A percentile compares a stretch with the other conserved stretches of the same genome.
Conservation (phyloP, 2,797 vertebrate genomes). For the Platyrinchus mystaceus region DNA sequence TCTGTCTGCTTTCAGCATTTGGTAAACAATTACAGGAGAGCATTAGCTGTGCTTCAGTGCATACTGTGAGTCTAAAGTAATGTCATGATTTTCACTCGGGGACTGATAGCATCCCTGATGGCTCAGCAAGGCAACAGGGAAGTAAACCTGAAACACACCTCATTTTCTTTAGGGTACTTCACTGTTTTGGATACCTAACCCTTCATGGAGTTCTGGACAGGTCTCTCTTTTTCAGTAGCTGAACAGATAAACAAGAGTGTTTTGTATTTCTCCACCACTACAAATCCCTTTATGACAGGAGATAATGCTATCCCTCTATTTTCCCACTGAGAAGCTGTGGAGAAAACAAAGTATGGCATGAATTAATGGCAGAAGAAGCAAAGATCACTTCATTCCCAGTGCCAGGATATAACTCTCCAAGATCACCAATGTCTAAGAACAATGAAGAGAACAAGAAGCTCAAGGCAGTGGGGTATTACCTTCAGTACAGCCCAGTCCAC, state of each 20-base stretch:
- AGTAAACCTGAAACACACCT: neutral
- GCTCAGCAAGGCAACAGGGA: neutral
- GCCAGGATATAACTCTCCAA: neutral
- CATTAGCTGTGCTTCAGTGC: slow-evolving; percentile 10
- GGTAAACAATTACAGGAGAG: neutral
- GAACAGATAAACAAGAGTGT: neutral
- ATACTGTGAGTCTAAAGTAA: neutral
- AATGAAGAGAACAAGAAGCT: neutral
- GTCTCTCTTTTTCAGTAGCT: neutral
- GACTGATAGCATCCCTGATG: neutral
- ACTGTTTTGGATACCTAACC: neutral
- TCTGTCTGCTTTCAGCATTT: slow-evolving; percentile 5
- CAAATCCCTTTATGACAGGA: neutral
- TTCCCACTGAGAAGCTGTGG: neutral
- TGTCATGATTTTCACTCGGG: neutral
- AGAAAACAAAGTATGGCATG: neutral
- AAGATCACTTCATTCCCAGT: neutral
- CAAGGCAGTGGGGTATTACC: neutral
- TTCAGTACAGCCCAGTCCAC: neutral
- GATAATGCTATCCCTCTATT: neutral
- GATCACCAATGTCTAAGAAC: neutral
- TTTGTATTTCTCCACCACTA: neutral
- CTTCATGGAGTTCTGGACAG: neutral
- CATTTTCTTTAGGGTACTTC: neutral
- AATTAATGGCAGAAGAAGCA: neutral